Evolutionary conservation across 2,113 vertebrate genomes (phyloP).

Genomic region (Camelus bactrianus): DNA sequence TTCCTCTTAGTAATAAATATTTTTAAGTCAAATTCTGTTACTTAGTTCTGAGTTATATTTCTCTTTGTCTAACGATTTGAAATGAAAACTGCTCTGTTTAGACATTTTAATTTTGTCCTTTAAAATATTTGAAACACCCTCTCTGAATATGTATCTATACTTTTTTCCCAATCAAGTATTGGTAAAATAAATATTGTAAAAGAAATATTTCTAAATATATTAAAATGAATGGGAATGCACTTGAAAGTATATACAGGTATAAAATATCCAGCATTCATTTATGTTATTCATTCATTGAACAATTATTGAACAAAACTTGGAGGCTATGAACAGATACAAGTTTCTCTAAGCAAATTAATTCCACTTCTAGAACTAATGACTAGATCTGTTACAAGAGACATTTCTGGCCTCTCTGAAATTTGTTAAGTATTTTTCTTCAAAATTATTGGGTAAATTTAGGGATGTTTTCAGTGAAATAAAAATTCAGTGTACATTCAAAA

Average conservation of each 20-base stretch:
- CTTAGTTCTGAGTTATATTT: constrained; percentile 1
- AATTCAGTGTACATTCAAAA: constrained; percentile 61
- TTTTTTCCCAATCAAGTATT: constrained; percentile 39
- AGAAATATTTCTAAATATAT: constrained; percentile 38
- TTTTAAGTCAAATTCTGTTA: constrained; percentile 29
- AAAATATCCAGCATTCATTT: constrained; percentile 4
- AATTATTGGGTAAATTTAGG: constrained; percentile 43
- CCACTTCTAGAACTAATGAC: not conserved
- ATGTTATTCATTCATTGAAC: constrained; percentile 5
- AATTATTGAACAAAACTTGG: constrained; percentile 15
- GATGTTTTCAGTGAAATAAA: constrained; percentile 33
- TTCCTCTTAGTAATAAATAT: constrained; percentile 40
- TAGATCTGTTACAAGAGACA: not conserved
- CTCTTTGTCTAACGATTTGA: constrained; percentile 44
- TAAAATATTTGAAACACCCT: constrained; percentile 43
- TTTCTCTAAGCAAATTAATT: constrained; percentile 28
- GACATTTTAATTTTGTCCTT: constrained; percentile 30
- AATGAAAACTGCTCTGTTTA: constrained; percentile 14
- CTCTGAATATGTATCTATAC: constrained; percentile 34
- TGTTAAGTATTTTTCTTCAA: constrained; percentile 41
- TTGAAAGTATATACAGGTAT: not conserved
- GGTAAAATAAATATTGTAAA: constrained; percentile 39
- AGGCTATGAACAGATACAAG: not conserved
- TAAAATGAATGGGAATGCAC: constrained; percentile 26
- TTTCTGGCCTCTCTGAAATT: constrained; percentile 1